These are phyloP conservation scores for Yoshiicerus persimilis DNA, from an alignment of 1,140 invertebrate genomes.

Conservation along the genomic window DNA sequence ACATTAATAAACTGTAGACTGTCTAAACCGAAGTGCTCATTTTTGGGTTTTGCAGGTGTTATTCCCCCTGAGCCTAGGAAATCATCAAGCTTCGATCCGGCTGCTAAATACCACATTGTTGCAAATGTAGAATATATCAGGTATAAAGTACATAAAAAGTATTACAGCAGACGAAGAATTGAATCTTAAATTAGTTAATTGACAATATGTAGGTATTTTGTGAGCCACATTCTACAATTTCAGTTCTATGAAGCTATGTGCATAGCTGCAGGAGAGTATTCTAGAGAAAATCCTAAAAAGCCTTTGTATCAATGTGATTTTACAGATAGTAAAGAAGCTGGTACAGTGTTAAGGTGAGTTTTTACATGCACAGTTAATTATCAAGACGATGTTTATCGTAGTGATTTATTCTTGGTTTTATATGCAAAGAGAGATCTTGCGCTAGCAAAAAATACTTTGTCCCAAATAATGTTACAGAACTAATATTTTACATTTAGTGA, in stretches of 20 bases:
- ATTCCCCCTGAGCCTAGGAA: neutral
- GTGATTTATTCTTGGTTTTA: too few species aligned
- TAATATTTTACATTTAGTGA: slow-evolving; percentile 47
- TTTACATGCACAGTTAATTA: too few species aligned
- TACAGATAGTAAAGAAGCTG: slow-evolving; percentile 54
- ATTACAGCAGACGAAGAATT: neutral
- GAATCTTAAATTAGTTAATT: neutral
- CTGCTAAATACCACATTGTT: neutral
- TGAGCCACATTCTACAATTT: slow-evolving; percentile 56
- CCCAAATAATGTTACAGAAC: too few species aligned
- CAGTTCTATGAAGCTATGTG: slow-evolving; percentile 57
- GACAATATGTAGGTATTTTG: slow-evolving; percentile 54
- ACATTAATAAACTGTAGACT: too few species aligned
- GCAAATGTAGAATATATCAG: neutral
- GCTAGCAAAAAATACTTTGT: too few species aligned
- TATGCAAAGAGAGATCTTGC: too few species aligned
- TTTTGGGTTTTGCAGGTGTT: neutral
- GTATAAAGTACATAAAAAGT: slow-evolving; percentile 28
- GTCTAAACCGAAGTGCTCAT: too few species aligned
- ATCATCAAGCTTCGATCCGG: neutral
- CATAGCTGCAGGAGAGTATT: slow-evolving; percentile 51
- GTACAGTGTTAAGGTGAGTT: slow-evolving; percentile 50
- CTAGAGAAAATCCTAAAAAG: slow-evolving; percentile 53
- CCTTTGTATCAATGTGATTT: slow-evolving; percentile 57
- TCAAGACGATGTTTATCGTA: too few species aligned